Conservation (phyloP, 2,113 vertebrate genomes). For the Eleginops maclovinus region DNA sequence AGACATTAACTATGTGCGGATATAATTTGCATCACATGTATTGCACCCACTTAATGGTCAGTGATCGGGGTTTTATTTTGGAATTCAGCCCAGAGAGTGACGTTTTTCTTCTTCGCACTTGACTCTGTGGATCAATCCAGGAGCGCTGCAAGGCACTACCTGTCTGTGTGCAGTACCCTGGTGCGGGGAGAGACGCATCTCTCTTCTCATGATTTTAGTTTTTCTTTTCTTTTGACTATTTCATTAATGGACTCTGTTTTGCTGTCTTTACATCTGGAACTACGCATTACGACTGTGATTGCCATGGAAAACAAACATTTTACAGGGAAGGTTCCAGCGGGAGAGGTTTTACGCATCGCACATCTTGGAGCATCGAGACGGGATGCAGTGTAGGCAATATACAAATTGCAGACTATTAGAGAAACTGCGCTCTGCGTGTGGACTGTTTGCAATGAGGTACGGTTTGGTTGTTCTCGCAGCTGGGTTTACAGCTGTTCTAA, state of each 20-base stretch:
- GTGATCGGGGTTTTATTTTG: constrained; percentile 47
- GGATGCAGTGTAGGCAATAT: neutral
- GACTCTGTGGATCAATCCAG: constrained; percentile 11
- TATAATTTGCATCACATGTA: neutral
- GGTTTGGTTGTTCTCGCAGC: constrained; percentile 80
- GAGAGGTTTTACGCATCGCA: constrained; percentile 65
- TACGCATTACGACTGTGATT: neutral
- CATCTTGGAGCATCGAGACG: constrained; percentile 16
- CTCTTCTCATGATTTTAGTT: neutral
- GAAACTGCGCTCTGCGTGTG: constrained; percentile 6
- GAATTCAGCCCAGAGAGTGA: neutral
- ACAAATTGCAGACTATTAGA: neutral
- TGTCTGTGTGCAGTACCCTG: neutral
- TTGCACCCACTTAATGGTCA: neutral
- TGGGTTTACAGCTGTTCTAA: constrained; percentile 80
- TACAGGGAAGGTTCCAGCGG: constrained; percentile 18
- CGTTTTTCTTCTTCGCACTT: neutral
- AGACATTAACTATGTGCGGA: neutral
- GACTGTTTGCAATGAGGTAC: constrained; percentile 72
- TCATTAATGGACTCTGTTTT: neutral
- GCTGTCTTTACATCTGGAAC: neutral
- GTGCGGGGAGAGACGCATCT: neutral
- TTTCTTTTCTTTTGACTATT: neutral
- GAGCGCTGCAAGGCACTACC: constrained; percentile 13
- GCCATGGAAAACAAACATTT: constrained; percentile 29